These are phyloP conservation scores for Pangasianodon hypophthalmus DNA, from an alignment of 2,113 vertebrate species.

Conservation along the genomic window DNA sequence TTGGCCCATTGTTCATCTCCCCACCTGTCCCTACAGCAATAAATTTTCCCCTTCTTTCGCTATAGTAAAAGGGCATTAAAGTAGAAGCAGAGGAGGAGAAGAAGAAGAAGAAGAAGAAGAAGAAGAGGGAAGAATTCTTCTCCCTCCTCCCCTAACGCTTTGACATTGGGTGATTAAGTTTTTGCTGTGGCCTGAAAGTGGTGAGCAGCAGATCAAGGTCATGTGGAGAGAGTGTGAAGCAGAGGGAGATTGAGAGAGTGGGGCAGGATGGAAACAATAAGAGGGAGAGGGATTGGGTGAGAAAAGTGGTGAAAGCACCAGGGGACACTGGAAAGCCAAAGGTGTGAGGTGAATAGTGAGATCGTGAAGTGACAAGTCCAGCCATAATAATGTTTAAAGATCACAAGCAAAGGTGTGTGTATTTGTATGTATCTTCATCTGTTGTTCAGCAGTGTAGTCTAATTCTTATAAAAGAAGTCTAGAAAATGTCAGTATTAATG, in stretches of 20 bases:
- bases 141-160: conserved; percentile 32
- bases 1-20: conserved; percentile 85
- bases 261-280: conserved; percentile 56
- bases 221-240: conserved; percentile 47
- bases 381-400: conserved; percentile 34
- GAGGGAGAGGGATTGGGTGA: conserved; percentile 40
- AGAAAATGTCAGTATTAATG: neutral
- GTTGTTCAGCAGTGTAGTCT: neutral
- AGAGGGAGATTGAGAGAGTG: conserved; percentile 61
- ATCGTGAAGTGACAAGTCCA: conserved; percentile 35
- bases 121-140: conserved; percentile 19
- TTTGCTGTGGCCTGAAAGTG: conserved; percentile 44
- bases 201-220: conserved; percentile 48
- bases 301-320: conserved; percentile 41
- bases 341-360: conserved; percentile 50
- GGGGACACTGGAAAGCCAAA: conserved; percentile 37
- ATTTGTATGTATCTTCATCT: neutral
- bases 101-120: conserved; percentile 59
- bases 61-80: conserved; percentile 74
- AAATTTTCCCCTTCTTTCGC: conserved; percentile 63
- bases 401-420: neutral
- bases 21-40: conserved; percentile 82
- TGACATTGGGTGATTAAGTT: conserved; percentile 55
- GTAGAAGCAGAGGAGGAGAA: conserved; percentile 65
- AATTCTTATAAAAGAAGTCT: neutral